phyloP scores from a whole-genome alignment of 2,797 vertebrate genomes.

The Oryzias sinensis region DNA sequence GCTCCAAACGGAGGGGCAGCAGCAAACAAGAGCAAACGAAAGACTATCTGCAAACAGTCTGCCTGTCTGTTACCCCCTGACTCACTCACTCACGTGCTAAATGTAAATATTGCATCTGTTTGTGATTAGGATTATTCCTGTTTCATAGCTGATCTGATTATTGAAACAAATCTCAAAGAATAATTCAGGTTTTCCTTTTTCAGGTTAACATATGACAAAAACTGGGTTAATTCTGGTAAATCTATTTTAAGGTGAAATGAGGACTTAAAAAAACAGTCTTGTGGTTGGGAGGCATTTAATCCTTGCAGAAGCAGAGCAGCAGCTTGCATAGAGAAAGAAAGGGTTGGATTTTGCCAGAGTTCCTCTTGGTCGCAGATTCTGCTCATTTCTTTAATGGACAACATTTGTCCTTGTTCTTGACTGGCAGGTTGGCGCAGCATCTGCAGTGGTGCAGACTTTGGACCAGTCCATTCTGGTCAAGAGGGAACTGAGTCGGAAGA shows the following conservation, averaged over 20 bases:
- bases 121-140: conserved; percentile 33
- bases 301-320: no score
- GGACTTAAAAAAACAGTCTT: neutral
- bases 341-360: no score
- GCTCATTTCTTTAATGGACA: no score
- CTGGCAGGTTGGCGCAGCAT: no score
- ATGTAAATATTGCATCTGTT: conserved; percentile 35
- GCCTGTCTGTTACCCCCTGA: neutral
- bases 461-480: no score
- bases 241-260: conserved; percentile 11
- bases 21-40: conserved; percentile 47
- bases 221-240: conserved; percentile 26
- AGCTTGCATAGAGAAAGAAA: neutral
- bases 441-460: no score
- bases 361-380: no score
- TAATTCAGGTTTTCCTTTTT: conserved; percentile 26
- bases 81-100: neutral
- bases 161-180: conserved; percentile 17
- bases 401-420: no score
- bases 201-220: conserved; percentile 22
- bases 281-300: no score
- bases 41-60: conserved; percentile 30
- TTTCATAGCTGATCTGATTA: conserved; percentile 33
- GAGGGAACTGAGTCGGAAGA: no score
- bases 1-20: conserved; percentile 47